Evolutionary conservation across 2,113 vertebrate species (phyloP), one percentile per base, ranked within the genome.

Genomic region (Corapipo altera): DNA sequence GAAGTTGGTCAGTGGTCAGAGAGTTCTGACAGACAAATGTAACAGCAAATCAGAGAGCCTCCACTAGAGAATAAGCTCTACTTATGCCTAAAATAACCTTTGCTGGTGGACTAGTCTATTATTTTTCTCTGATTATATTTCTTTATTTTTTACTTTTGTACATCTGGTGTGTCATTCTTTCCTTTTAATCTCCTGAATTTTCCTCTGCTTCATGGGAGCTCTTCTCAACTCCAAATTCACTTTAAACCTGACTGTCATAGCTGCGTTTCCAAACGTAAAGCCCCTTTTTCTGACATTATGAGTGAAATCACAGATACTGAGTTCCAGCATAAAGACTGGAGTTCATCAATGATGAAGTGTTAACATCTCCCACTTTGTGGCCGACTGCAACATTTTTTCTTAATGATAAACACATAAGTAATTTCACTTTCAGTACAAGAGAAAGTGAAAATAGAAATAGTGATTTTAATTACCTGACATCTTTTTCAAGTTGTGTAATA

Each of bases 401-500:
- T 27, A 88, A 80, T 71, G 41, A 89, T 57, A 95, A 89, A 91
- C 73, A 55, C 15, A 9, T 15, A 69, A 43, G 27, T 37, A 12
- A 66, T 93, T 75, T 59, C 61, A 78, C 4, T 76, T 39, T 72
- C 72, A 67, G 18, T 80, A 64, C 58, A 81, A 81, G 48, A 62
- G 9, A 35, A 83, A 62, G 8, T 13, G 62, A 96, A 96, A 32
- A 49, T 64, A 69, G 33, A 43, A 73, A 28, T 4, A 57, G 41
- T 20, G 17, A 88, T 48, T 77, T 92, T 76, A 69, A 80, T 97
- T 98, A 99, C 99, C 99, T 98, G 97, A 99, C 85, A 85, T 99
- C 98, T 69, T 98, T 98, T 91, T 99, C 99, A 55, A 99, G 98
- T 37, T 98, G 98, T 15, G 97, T 17, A 86, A 99, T 94, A 8